Evolutionary conservation across 2,113 vertebrate genomes (phyloP).

Genomic region (Talpa occidentalis): DNA sequence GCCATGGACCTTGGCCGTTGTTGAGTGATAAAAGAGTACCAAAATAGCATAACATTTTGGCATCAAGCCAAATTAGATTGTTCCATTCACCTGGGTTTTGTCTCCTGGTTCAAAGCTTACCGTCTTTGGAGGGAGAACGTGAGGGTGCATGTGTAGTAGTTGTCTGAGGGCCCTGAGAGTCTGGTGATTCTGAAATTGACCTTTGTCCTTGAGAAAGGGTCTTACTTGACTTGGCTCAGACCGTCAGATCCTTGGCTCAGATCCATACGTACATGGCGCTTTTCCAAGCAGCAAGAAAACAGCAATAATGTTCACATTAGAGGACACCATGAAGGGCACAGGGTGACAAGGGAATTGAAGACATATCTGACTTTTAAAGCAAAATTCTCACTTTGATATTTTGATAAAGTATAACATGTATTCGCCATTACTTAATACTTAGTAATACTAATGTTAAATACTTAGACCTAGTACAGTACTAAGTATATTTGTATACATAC

Average conservation of each 20-base stretch:
- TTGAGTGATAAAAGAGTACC: constrained; percentile 3
- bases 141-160: background rate
- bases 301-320: background rate
- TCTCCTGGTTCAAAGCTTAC: constrained; percentile 4
- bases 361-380: constrained; percentile 35
- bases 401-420: no score
- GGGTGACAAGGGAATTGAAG: background rate
- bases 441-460: background rate
- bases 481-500: background rate
- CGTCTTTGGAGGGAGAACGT: constrained; percentile 35
- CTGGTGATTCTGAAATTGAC: constrained; percentile 29
- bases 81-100: background rate
- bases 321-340: background rate
- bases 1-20: background rate
- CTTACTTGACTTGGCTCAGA: background rate
- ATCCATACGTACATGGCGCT: background rate
- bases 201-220: constrained; percentile 20
- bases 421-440: no score
- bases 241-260: background rate
- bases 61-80: constrained; percentile 7
- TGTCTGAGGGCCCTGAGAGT: background rate
- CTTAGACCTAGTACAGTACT: background rate
- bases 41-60: background rate
- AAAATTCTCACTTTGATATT: background rate
- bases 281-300: background rate